Base-by-base conservation (phyloP, 2,797 vertebrate species). In the Microchirus variegatus region DNA sequence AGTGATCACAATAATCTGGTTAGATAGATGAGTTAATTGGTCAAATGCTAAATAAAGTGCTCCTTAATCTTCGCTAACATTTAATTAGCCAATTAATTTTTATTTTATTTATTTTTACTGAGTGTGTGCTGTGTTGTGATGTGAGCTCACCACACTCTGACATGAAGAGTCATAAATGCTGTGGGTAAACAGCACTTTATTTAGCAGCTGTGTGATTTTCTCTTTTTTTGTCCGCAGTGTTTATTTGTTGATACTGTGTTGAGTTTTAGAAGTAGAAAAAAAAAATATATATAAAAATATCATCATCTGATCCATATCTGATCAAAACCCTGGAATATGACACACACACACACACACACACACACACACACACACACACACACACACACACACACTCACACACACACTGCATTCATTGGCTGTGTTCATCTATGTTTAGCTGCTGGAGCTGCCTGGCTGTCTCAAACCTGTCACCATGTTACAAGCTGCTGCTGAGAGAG, bases 391-490 rank as follows among this genome's bases (percentile, higher is more conserved):
- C 58, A 60, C 57, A 63, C 52, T 45, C 22, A 67, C 68, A 52
- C 46, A 57, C 41, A 67, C 15, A 42, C 26, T 53, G 49, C 68
- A 70, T 80, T 78, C 74, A 63, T 76, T 86, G 81, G 59, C 51
- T 74, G 53, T 75, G 74, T 75, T 77, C 61, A 73, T 82, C 79
- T 80, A 82, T 81, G 83, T 86, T 87, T 79, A 77, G 77, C 73
- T 82, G 68, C 73, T 69, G 58, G 80, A 78, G 82, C 67, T 80
- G 77, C 76, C 61, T 67, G 64, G 59, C 80, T 87, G 77, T 85
- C 76, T 70, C 60, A 60, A 68, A 78, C 73, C 79, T 82, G 75
- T 83, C 80, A 80, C 59, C 40, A 53, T 58, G 59, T 59, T 85
- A 76, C 67, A 83, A 73, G 67, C 70, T 73, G 54, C 61, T 11